A percentile compares a stretch with the other conserved stretches of the same genome.
Evolutionary conservation across 2,888 invertebrate genomes (phyloP).

Genomic region (Chromoteleia sp.): DNA sequence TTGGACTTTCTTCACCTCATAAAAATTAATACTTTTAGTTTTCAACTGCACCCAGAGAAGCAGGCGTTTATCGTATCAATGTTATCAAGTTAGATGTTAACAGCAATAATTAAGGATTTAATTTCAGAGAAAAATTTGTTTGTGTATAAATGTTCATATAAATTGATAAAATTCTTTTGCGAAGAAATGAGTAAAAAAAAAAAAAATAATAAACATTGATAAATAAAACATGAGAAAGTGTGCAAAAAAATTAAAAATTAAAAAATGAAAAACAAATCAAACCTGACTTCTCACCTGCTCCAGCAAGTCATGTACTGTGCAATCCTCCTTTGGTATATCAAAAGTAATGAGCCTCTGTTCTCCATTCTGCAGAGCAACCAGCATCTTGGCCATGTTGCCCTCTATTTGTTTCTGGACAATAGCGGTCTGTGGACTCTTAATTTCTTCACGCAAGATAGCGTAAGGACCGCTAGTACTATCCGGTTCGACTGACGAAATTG

Average conservation of each 20-base stretch:
- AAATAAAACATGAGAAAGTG: background rate
- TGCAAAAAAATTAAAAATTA: background rate
- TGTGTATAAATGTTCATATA: no score
- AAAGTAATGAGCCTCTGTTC: conserved; percentile 93
- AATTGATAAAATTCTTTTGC: no score
- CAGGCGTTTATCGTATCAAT: no score
- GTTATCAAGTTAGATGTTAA: no score
- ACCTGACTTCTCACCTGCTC: conserved; percentile 87
- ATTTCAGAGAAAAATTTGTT: no score
- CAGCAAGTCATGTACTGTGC: conserved; percentile 92
- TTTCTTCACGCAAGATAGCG: conserved; percentile 80
- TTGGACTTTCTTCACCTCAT: no score
- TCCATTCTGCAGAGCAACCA: conserved; percentile 91
- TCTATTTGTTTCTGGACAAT: conserved; percentile 81
- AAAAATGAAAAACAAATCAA: background rate
- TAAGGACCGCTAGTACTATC: conserved; percentile 76
- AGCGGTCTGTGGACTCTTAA: conserved; percentile 79
- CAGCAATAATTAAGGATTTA: no score
- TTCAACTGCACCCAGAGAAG: no score
- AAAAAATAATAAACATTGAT: background rate
- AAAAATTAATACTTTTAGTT: no score
- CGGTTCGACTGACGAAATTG: conserved; percentile 44
- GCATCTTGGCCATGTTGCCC: conserved; percentile 90
- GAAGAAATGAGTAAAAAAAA: no score
- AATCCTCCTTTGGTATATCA: conserved; percentile 92